Evolutionary conservation across 2,888 invertebrate genomes (phyloP).

Genomic region (Anthophora plumipes): DNA sequence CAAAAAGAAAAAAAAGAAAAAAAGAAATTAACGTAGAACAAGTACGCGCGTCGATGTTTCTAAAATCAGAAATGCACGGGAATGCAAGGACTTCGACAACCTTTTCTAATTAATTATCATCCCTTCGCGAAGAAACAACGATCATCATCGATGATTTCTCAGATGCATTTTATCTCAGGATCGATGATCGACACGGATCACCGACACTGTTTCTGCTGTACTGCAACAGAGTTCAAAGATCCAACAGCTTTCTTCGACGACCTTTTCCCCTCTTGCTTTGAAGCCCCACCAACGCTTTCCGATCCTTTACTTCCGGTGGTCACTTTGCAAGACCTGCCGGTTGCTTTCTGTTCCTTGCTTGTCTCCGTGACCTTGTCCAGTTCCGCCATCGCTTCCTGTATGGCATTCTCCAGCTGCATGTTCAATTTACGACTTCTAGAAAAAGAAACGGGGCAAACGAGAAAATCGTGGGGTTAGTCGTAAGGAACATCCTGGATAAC

Average conservation of each 20-base stretch:
- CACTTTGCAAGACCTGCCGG: conserved; percentile 54
- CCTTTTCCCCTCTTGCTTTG: conserved; percentile 69
- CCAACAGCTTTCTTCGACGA: conserved; percentile 72
- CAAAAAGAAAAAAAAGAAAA: too few relatives aligned
- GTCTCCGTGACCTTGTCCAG: conserved; percentile 86
- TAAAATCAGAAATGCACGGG: not conserved
- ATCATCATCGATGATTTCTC: too few relatives aligned
- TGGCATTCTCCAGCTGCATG: conserved; percentile 94
- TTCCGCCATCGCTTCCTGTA: conserved; percentile 96
- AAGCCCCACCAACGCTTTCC: conserved; percentile 53
- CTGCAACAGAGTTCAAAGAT: conserved; percentile 53
- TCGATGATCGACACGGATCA: conserved; percentile 53
- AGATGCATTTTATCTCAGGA: not conserved
- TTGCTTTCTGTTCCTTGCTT: conserved; percentile 50
- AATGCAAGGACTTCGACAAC: not conserved
- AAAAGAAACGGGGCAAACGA: conserved; percentile 70
- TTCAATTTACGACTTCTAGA: conserved; percentile 97
- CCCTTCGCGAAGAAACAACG: too few relatives aligned
- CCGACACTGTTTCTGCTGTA: conserved; percentile 68
- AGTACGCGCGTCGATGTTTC: not conserved
- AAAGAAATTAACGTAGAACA: conserved; percentile 17
- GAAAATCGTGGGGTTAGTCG: conserved; percentile 67
- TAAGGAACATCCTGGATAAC: conserved; percentile 8
- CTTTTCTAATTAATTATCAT: too few relatives aligned
- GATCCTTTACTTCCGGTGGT: conserved; percentile 53